A percentile compares a stretch with the other conserved stretches of the same genome.
These are phyloP conservation scores for Ashinkailepas kermadecensis DNA, from an alignment of 2,888 invertebrate genomes.

Conservation along the genomic window DNA sequence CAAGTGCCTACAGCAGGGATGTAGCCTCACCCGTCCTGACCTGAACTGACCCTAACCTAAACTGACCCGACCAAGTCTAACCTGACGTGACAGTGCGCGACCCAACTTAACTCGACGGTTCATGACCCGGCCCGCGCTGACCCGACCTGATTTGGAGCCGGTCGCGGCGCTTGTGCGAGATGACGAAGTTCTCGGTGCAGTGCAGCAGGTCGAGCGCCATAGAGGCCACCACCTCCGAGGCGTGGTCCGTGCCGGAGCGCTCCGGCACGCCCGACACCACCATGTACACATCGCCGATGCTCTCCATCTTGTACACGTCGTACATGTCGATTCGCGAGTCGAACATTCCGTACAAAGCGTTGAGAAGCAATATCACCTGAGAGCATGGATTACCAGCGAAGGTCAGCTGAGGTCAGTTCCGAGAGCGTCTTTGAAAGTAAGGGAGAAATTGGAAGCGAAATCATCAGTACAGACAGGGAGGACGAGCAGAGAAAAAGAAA, in stretches of 20 bases:
- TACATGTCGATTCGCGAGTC: constrained; percentile 61
- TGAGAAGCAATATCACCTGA: constrained; percentile 54
- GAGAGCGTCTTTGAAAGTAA: no score
- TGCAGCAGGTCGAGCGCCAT: constrained; percentile 38
- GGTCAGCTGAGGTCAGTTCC: no score
- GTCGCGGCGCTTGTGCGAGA: constrained; percentile 36
- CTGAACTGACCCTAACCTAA: no score
- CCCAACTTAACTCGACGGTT: no score
- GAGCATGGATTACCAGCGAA: not conserved
- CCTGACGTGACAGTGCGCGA: no score
- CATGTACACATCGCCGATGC: constrained; percentile 40
- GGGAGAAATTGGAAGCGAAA: no score
- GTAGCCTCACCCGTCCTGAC: no score
- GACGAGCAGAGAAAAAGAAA: no score
- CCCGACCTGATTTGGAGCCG: constrained; percentile 32
- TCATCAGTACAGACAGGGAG: no score
- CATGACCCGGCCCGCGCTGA: no score
- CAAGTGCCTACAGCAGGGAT: no score
- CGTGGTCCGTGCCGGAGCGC: constrained; percentile 37
- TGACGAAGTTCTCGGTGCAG: constrained; percentile 37
- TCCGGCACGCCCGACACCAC: constrained; percentile 38
- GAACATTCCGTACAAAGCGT: constrained; percentile 62
- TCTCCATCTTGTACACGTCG: constrained; percentile 65
- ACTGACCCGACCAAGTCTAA: no score
- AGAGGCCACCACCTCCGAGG: constrained; percentile 38